A percentile compares a stretch with the other conserved stretches of the same genome.
phyloP scores from a whole-genome alignment of 2,797 vertebrate species.

The Phoxinus dragarum region DNA sequence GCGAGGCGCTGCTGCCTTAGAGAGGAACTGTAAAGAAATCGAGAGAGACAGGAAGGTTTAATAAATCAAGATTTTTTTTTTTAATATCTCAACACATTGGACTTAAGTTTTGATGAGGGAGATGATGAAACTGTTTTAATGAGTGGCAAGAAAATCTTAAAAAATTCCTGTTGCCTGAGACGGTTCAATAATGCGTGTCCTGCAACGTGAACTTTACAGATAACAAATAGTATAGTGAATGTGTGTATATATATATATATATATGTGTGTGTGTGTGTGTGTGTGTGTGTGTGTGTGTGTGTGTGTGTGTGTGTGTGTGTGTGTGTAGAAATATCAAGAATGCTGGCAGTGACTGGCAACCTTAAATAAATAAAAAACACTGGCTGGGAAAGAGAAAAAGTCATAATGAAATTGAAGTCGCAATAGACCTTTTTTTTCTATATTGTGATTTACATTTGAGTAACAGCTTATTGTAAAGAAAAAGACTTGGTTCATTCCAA shows the following conservation, averaged over 20 bases:
- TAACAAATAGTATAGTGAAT: neutral
- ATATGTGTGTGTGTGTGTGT: too few species aligned
- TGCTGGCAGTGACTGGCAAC: too few species aligned
- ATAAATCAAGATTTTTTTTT: slow-evolving; percentile 24
- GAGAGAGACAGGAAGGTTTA: slow-evolving; percentile 10
- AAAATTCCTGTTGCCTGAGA: neutral
- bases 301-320: too few species aligned
- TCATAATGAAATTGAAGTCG: too few species aligned
- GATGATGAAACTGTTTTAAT: slow-evolving; percentile 31
- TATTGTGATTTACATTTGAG: too few species aligned
- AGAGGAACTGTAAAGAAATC: slow-evolving; percentile 5
- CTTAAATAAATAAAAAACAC: too few species aligned
- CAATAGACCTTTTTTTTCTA: too few species aligned
- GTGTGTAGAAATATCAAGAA: too few species aligned
- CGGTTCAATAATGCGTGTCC: neutral
- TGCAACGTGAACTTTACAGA: neutral
- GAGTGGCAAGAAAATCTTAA: neutral
- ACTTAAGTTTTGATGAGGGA: slow-evolving; percentile 20
- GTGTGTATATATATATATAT: too few species aligned
- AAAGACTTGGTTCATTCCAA: neutral
- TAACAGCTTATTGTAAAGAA: neutral
- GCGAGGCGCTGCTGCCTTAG: neutral
- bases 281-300: too few species aligned
- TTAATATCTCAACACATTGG: neutral
- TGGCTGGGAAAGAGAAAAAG: too few species aligned